Conservation (phyloP, 2,797 vertebrate species). For the Platyrinchus mystaceus region DNA sequence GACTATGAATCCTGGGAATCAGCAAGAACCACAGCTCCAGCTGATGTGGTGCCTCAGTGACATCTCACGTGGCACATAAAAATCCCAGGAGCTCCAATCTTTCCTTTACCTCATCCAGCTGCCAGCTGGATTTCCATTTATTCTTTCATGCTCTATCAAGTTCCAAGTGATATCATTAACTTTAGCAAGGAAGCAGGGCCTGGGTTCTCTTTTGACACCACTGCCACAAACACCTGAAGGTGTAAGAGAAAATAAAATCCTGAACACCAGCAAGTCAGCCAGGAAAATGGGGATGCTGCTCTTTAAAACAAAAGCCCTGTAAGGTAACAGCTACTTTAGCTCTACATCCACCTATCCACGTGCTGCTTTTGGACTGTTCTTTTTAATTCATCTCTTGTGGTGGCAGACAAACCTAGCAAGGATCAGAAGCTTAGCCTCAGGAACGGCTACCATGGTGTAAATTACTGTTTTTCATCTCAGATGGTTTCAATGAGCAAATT, state of each 20-base stretch:
- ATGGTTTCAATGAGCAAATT: neutral
- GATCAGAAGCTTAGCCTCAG: neutral
- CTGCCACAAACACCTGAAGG: neutral
- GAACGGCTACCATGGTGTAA: neutral
- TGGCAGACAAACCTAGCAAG: neutral
- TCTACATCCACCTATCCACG: neutral
- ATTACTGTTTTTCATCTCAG: neutral
- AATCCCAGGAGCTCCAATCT: neutral
- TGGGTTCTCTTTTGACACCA: neutral
- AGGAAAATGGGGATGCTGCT: neutral
- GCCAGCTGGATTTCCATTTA: neutral
- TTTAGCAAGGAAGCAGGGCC: neutral
- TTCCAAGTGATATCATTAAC: neutral
- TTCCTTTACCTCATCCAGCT: neutral
- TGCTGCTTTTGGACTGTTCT: neutral
- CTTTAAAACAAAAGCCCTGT: neutral
- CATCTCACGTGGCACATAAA: neutral
- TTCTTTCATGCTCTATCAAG: neutral
- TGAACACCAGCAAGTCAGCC: neutral
- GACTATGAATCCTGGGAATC: neutral
- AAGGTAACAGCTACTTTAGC: neutral
- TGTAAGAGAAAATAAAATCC: neutral
- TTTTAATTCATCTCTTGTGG: neutral
- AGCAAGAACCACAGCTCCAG: neutral
- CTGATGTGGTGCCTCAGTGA: neutral